These are phyloP conservation scores for Leptinotarsa juncta DNA, from an alignment of 2,888 invertebrate species.

Conservation along the genomic window DNA sequence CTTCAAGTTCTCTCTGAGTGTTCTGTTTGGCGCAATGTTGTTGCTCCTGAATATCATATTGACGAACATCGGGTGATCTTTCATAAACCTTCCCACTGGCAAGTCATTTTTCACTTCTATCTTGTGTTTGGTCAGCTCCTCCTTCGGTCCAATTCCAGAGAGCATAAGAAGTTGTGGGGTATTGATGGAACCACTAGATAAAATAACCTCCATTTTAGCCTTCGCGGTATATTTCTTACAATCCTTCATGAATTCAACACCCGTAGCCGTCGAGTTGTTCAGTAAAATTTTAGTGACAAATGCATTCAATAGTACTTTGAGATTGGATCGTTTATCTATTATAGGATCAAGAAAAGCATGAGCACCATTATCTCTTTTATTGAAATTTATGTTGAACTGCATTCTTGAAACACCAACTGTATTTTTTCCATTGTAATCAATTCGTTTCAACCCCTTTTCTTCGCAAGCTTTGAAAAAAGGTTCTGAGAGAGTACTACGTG, in stretches of 20 bases:
- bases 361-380: constrained; percentile 25
- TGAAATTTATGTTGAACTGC: constrained; percentile 35
- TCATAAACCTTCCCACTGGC: constrained; percentile 36
- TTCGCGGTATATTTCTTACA: constrained; percentile 74
- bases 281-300: constrained; percentile 51
- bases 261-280: constrained; percentile 19
- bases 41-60: constrained; percentile 29
- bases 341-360: constrained; percentile 31
- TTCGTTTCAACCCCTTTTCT: constrained; percentile 52
- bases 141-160: constrained; percentile 40
- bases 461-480: constrained; percentile 65
- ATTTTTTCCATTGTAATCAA: constrained; percentile 33
- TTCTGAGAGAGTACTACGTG: constrained; percentile 4
- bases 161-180: constrained; percentile 37
- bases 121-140: constrained; percentile 21
- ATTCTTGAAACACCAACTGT: constrained; percentile 27
- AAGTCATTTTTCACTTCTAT: constrained; percentile 28
- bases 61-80: constrained; percentile 30
- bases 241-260: constrained; percentile 62
- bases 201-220: constrained; percentile 71
- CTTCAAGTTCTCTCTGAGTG: constrained; percentile 22
- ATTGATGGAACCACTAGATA: constrained; percentile 66
- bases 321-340: constrained; percentile 32
- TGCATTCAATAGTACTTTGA: constrained; percentile 69
- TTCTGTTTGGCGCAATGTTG: constrained; percentile 7